A percentile compares a stretch with the other conserved stretches of the same genome.
phyloP scores from a whole-genome alignment of 2,797 vertebrate genomes.

The Philypnodon macrostomus region DNA sequence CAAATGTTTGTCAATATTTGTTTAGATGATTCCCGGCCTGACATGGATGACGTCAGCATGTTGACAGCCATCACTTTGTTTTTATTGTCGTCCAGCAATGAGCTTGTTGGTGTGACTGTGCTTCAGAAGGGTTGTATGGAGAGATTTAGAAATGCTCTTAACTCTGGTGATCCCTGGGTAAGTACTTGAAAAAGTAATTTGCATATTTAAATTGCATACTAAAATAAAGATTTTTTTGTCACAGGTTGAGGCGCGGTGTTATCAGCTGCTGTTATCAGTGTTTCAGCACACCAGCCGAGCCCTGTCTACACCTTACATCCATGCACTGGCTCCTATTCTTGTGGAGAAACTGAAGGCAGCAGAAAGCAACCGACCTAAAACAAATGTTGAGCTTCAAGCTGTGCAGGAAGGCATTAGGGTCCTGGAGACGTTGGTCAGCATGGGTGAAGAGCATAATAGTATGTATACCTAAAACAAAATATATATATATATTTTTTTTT shows the following conservation, averaged over 20 bases:
- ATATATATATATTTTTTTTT: background rate
- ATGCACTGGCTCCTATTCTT: constrained; percentile 88
- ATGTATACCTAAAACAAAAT: constrained; percentile 66
- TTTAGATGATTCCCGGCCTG: constrained; percentile 82
- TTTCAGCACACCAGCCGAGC: constrained; percentile 93
- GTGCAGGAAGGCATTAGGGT: constrained; percentile 95
- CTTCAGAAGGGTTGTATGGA: constrained; percentile 93
- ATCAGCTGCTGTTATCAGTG: constrained; percentile 93
- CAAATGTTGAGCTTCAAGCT: constrained; percentile 85
- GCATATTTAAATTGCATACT: too few species aligned
- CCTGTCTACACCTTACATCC: constrained; percentile 94
- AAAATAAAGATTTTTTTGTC: background rate
- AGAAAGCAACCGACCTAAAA: constrained; percentile 83
- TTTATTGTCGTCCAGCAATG: constrained; percentile 88
- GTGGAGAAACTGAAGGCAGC: constrained; percentile 94
- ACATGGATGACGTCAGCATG: constrained; percentile 91
- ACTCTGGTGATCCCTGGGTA: constrained; percentile 92
- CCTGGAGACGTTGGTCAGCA: constrained; percentile 90
- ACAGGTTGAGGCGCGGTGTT: constrained; percentile 94
- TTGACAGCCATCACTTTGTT: constrained; percentile 93
- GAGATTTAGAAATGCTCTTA: constrained; percentile 87
- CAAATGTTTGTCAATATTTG: constrained; percentile 19
- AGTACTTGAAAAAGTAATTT: constrained; percentile 6
- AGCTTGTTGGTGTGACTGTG: constrained; percentile 89
- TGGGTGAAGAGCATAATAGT: constrained; percentile 96